Evolutionary conservation across 2,113 vertebrate species (phyloP).

Genomic region (Nothoprocta pentlandii): DNA sequence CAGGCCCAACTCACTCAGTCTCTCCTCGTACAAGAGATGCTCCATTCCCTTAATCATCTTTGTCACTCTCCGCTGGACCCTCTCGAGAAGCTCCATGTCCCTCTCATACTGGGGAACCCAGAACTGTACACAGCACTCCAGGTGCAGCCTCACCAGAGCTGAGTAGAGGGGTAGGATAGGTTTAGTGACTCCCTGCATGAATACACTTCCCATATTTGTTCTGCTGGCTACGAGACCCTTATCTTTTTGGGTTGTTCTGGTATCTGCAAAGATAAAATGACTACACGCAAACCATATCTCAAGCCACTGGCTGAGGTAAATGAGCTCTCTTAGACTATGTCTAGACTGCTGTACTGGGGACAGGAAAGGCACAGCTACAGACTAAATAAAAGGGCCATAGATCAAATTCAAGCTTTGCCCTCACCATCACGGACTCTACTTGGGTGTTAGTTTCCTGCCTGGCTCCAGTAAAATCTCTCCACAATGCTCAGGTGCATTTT

Average conservation of each 20-base stretch:
- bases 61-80: no score
- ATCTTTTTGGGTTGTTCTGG: neutral
- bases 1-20: no score
- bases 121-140: no score
- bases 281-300: neutral
- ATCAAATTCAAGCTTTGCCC: accelerated
- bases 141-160: no score
- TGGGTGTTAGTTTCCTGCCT: neutral
- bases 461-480: neutral
- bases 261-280: neutral
- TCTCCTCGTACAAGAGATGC: no score
- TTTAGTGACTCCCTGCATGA: neutral
- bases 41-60: no score
- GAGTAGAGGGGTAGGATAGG: no score
- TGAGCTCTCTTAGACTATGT: neutral
- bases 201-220: neutral
- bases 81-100: no score
- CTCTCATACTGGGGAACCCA: no score
- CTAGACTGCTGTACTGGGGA: no score
- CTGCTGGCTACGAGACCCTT: neutral
- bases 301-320: accelerated
- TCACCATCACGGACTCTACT: accelerated
- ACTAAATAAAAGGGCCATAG: neutral
- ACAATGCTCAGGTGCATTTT: no score
- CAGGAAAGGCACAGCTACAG: neutral